These are phyloP conservation scores for Linurgus olivaceus DNA, from an alignment of 2,797 vertebrate genomes.

Conservation along the genomic window DNA sequence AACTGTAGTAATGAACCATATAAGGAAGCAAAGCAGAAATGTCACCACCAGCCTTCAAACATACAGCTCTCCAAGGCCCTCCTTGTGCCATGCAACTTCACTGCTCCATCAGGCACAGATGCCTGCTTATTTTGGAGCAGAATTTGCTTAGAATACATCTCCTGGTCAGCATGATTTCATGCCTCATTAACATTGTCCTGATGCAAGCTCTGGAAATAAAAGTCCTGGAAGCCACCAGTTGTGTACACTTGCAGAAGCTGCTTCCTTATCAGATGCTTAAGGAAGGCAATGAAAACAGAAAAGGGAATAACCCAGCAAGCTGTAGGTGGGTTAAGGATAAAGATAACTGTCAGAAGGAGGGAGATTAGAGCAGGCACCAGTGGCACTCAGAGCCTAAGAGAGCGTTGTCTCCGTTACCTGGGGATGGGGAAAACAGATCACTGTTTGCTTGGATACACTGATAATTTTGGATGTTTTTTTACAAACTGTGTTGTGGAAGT, in stretches of 20 bases:
- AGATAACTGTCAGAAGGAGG: not conserved
- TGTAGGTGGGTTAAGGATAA: not conserved
- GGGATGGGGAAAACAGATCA: not conserved
- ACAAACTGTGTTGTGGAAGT: not conserved
- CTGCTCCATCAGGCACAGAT: slow-evolving; percentile 23
- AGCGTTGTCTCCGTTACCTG: not conserved
- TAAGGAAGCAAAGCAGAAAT: slow-evolving; percentile 42
- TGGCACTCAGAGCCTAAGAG: not conserved
- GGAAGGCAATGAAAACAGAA: not conserved
- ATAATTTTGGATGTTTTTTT: not conserved
- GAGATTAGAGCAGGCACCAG: not conserved
- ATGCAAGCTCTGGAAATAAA: slow-evolving; percentile 38
- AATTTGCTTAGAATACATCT: slow-evolving; percentile 40
- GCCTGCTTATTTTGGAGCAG: slow-evolving; percentile 28
- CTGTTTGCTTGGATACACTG: not conserved
- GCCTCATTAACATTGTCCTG: slow-evolving; percentile 41
- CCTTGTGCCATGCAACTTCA: not conserved
- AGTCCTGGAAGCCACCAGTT: slow-evolving; percentile 12
- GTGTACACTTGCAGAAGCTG: not conserved
- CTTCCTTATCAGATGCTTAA: not conserved
- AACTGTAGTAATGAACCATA: slow-evolving; percentile 6
- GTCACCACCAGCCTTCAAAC: slow-evolving; percentile 10
- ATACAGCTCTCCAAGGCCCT: slow-evolving; percentile 31
- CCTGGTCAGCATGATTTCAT: slow-evolving; percentile 23
- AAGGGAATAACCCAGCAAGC: not conserved